Evolutionary conservation across 2,797 vertebrate genomes (phyloP), one percentile per base, ranked within the genome.

Genomic region (Sebastes flavidus): DNA sequence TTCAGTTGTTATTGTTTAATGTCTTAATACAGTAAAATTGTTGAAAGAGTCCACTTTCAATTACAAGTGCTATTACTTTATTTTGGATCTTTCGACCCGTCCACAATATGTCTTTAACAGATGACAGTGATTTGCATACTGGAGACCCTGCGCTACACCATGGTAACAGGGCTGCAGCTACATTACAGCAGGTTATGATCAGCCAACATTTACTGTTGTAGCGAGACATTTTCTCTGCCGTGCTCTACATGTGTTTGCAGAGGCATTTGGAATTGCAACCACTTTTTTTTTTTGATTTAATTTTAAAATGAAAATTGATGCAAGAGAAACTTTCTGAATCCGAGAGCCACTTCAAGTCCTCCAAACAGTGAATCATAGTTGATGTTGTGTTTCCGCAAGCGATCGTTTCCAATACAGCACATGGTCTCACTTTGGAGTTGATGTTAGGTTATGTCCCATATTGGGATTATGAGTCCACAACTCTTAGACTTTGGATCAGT

Each of bases 151-250:
- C 65, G 29, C 46, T 42, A 81, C 83, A 49, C 86, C 82, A 85
- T 86, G 89, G 87, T 85, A 87, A 92, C 83, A 63, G 67, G 69
- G 78, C 87, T 80, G 87, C 75, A 69, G 63, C 86, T 46, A 60
- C 69, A 63, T 76, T 61, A 84, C 65, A 61, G 34, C 65, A 34
- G 70, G 74, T 75, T 89, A 63, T 83, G 72, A 85, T 86, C 77
- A 73, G 86, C 86, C 88, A 90, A 85, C 84, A 83, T 75, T 70
- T 36, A 62, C 69, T 54, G 32, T 5, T 60, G 10, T 11, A 22
- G 22, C 38, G 63, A 76, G 54, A 63, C 24, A 13, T 16, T 65
- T 60, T 55, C 36, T 38, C 18, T 14, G 49, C 2, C 20, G 0
- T 14, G 58, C 72, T 72, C 58, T 11, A 27, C 2, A 14, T 12